Evolutionary conservation across 2,797 vertebrate species (phyloP), one percentile per base, ranked within the genome.

Genomic region (Capromys pilorides): DNA sequence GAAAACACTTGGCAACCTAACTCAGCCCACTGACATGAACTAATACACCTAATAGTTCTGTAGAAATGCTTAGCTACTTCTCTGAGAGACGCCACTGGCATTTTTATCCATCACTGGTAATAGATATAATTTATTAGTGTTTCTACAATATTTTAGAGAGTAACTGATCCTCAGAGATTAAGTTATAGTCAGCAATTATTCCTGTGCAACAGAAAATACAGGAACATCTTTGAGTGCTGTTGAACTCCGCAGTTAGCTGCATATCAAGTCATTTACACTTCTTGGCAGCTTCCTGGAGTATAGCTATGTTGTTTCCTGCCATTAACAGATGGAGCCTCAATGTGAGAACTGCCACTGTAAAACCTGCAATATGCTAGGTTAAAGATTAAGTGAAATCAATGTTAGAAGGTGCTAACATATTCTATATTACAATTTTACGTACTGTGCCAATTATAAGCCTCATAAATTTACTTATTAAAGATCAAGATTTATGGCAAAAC

Each of bases 251-350:
- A 86, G 88, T 96, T 93, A 97, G 79, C 59, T 66, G 77, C 41
- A 51, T 88, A 91, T 96, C 95, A 89, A 95, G 94, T 95, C n/a
- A 87, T 97, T 97, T 94, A 85, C 95, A 97, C 88, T 87, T 96
- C 97, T 82, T 97, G 90, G 39, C 96, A 97, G 54, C 69, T 96
- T 97, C 89, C 24, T 93, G 2, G 28, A 77, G 4, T 54, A 59
- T 3, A 93, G 45, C 33, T 57, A 73, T 95, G 75, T 90, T 96
- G 61, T 83, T 95, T 61, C 49, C 86, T 97, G 83, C 67, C 80
- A 87, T 95, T 98, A 97, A 92, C 97, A 97, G 92, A 95, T 96
- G 95, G 93, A 96, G 18, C 86, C 94, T 1, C 28, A 2, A 79
- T 95, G 66, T 97, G 95, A 96, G 49, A 88, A 93, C 66, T 95